phyloP scores from a whole-genome alignment of 2,888 invertebrate species.

The Teinopalpus imperialis region DNA sequence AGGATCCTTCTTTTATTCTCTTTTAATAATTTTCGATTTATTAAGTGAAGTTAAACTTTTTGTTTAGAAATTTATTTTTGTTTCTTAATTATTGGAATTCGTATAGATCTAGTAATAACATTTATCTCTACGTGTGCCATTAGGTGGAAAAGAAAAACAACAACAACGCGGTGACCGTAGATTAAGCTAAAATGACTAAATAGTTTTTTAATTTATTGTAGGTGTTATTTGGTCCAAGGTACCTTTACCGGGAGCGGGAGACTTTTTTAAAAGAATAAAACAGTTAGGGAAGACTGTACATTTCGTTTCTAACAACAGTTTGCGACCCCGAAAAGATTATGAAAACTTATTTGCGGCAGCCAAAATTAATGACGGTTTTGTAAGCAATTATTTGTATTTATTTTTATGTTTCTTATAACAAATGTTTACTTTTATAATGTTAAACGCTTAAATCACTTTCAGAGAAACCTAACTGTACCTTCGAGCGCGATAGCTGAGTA shows the following conservation, averaged over 20 bases:
- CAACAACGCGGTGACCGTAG: no score
- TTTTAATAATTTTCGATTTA: no score
- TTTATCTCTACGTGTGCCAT: no score
- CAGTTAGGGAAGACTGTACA: constrained; percentile 72
- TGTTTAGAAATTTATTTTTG: no score
- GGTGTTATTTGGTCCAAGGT: constrained; percentile 75
- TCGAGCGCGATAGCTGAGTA: constrained; percentile 76
- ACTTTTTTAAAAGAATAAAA: constrained; percentile 67
- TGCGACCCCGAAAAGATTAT: constrained; percentile 58
- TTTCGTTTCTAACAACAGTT: constrained; percentile 78
- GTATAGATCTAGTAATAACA: no score
- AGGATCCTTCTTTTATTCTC: no score
- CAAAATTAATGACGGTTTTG: constrained; percentile 60
- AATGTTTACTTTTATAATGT: not conserved
- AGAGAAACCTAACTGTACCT: constrained; percentile 74
- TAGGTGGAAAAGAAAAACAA: no score
- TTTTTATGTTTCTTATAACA: not conserved
- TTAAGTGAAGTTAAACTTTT: no score
- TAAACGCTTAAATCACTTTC: constrained; percentile 39
- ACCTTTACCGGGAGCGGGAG: constrained; percentile 62
- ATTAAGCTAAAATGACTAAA: no score
- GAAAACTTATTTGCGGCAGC: constrained; percentile 48
- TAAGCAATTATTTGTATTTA: constrained; percentile 41
- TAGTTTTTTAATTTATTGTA: no score
- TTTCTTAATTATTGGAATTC: no score